phyloP scores from a whole-genome alignment of 2,797 vertebrate genomes.

The Enteromius afrohamiltoni region DNA sequence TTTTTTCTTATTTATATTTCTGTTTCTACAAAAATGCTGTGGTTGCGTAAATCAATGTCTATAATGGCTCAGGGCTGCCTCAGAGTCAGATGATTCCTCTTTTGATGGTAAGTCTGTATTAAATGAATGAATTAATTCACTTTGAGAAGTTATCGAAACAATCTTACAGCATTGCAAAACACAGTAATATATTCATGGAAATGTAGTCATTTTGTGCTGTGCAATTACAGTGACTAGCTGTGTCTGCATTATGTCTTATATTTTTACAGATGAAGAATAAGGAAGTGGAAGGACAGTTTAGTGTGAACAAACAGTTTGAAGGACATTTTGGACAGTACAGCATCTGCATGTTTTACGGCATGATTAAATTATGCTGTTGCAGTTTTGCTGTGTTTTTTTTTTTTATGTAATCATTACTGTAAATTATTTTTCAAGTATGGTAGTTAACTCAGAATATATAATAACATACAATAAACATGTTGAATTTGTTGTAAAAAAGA shows the following conservation, averaged over 20 bases:
- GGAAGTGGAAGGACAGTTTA: too few relatives aligned
- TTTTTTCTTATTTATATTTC: neutral
- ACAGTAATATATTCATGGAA: too few relatives aligned
- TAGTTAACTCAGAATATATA: neutral
- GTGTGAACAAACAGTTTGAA: too few relatives aligned
- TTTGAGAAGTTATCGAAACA: neutral
- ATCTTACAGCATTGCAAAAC: neutral
- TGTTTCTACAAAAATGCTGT: neutral
- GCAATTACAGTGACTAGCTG: neutral
- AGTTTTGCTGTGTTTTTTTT: neutral
- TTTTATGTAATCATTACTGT: neutral
- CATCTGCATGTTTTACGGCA: neutral
- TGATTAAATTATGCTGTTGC: neutral
- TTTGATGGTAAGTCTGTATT: neutral
- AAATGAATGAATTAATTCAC: neutral
- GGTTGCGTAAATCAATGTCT: neutral
- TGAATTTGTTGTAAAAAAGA: neutral
- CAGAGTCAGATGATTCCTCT: neutral
- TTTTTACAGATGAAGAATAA: neutral
- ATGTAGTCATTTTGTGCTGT: neutral
- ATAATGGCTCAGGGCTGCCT: neutral
- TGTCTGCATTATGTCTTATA: neutral
- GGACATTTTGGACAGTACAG: too few relatives aligned
- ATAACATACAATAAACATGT: neutral
- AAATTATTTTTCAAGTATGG: neutral